phyloP scores from a whole-genome alignment of 2,888 invertebrate genomes.

The Epistrophe eligans region DNA sequence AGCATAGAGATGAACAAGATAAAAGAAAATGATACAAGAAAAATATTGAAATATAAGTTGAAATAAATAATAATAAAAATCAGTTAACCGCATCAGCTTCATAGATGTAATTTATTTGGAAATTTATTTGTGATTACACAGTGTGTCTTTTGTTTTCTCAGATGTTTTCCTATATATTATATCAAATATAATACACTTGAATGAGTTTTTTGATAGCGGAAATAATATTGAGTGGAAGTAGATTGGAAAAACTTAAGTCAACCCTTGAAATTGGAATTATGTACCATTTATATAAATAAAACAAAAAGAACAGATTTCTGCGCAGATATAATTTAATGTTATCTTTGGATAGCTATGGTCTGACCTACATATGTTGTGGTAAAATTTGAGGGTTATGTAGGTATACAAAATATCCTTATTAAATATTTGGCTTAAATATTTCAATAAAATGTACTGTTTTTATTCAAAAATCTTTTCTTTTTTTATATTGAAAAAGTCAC shows the following conservation, averaged over 20 bases:
- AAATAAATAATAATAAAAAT: slow-evolving; percentile 30
- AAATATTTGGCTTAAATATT: no score
- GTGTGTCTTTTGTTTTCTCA: slow-evolving; percentile 17
- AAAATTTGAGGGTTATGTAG: no score
- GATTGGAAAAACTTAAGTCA: background rate
- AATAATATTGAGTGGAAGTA: slow-evolving; percentile 7
- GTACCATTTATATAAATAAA: background rate
- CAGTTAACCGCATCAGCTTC: slow-evolving; percentile 12
- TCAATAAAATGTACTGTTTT: no score
- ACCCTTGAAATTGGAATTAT: background rate
- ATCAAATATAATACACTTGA: background rate
- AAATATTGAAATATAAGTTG: slow-evolving; percentile 12
- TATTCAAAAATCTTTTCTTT: no score
- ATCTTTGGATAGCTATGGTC: no score
- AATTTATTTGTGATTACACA: slow-evolving; percentile 37
- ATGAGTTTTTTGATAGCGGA: slow-evolving; percentile 26
- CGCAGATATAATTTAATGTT: no score
- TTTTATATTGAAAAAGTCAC: no score
- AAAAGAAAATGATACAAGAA: slow-evolving; percentile 6
- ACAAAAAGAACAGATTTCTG: background rate
- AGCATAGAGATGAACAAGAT: slow-evolving; percentile 13
- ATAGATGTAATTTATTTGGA: slow-evolving; percentile 13
- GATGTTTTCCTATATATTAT: slow-evolving; percentile 5
- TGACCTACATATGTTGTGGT: no score
- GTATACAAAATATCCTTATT: no score